Evolutionary conservation across 2,113 vertebrate species (phyloP).

Genomic region (Bubo blakistoni): DNA sequence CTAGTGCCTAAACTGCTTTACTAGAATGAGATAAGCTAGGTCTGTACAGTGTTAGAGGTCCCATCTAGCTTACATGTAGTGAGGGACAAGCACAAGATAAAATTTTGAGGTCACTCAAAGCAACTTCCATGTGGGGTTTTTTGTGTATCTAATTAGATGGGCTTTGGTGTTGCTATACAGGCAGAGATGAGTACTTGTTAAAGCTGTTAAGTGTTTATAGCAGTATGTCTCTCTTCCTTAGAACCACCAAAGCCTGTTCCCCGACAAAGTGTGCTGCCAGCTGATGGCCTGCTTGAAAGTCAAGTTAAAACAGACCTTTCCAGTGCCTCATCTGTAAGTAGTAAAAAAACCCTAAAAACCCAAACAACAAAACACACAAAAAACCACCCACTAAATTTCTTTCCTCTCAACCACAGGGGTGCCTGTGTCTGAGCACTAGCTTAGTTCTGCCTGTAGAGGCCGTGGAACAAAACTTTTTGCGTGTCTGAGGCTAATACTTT

Average conservation of each 20-base stretch:
- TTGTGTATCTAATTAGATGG: neutral
- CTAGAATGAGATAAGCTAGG: neutral
- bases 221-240: constrained; percentile 25
- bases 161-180: neutral
- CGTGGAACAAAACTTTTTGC: neutral
- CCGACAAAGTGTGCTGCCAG: neutral
- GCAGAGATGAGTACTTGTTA: neutral
- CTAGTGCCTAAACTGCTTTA: neutral
- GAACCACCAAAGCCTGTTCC: constrained; percentile 72
- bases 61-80: neutral
- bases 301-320: constrained; percentile 78
- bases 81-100: neutral
- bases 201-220: neutral
- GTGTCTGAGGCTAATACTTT: neutral
- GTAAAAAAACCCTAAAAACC: neutral
- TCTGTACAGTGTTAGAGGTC: neutral
- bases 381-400: accelerated
- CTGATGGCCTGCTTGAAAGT: constrained; percentile 77
- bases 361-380: neutral
- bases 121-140: accelerated
- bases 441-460: neutral
- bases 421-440: neutral
- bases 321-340: constrained; percentile 73
- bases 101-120: neutral
- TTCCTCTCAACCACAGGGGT: neutral